Conservation (phyloP, 2,888 invertebrate genomes). For the Vesta saturnalis region DNA sequence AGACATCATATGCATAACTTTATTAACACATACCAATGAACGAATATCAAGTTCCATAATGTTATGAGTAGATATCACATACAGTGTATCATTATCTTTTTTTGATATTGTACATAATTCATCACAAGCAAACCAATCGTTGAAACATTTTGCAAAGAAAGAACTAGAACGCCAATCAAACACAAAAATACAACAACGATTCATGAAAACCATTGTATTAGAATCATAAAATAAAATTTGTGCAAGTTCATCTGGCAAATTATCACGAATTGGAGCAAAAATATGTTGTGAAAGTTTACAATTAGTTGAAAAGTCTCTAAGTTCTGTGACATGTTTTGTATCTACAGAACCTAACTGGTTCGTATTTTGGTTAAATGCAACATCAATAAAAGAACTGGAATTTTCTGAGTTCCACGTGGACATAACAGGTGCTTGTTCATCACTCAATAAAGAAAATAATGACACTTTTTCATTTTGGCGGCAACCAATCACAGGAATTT, state of each 20-base stretch:
- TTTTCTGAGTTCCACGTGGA: constrained; percentile 10
- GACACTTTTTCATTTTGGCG: constrained; percentile 21
- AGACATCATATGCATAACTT: constrained; percentile 24
- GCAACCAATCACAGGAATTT: background rate
- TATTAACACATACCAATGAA: background rate
- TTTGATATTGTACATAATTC: constrained; percentile 24
- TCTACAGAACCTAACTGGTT: constrained; percentile 11
- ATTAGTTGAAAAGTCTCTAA: constrained; percentile 14
- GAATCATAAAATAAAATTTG: constrained; percentile 19
- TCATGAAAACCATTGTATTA: constrained; percentile 22
- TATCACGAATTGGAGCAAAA: background rate
- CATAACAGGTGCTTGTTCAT: background rate
- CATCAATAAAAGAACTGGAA: constrained; percentile 10
- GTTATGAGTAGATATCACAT: constrained; percentile 23
- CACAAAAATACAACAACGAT: constrained; percentile 20
- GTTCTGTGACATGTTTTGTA: constrained; percentile 12
- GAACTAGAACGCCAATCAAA: constrained; percentile 19
- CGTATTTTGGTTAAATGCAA: background rate
- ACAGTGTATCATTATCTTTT: constrained; percentile 10
- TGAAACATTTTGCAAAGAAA: constrained; percentile 7
- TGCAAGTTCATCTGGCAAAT: constrained; percentile 6
- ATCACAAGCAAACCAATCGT: constrained; percentile 21
- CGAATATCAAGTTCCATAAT: constrained; percentile 22
- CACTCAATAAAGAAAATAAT: constrained; percentile 6
- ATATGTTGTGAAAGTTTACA: background rate